These are phyloP conservation scores for Cydia amplana DNA, from an alignment of 1,140 invertebrate species.

Conservation along the genomic window DNA sequence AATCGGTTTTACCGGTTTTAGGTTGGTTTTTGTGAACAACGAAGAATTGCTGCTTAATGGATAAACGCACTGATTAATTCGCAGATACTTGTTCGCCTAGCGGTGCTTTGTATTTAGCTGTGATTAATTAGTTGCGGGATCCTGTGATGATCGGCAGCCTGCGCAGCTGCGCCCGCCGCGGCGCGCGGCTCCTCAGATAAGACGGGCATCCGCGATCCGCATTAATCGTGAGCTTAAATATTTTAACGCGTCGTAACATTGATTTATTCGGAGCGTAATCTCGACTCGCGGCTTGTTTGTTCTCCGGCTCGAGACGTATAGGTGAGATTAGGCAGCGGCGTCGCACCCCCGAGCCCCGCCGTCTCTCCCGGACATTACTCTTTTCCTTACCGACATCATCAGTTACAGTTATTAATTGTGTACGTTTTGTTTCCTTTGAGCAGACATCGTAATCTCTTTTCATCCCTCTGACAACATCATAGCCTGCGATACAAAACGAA, in stretches of 20 bases:
- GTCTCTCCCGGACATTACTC: constrained; percentile 34
- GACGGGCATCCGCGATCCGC: constrained; percentile 63
- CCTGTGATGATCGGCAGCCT: constrained; percentile 49
- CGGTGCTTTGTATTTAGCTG: constrained; percentile 36
- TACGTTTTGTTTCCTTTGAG: constrained; percentile 47
- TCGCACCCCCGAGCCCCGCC: constrained; percentile 53
- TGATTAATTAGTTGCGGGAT: constrained; percentile 59
- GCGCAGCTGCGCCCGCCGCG: constrained; percentile 55
- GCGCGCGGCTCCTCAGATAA: constrained; percentile 61
- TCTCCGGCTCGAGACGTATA: constrained; percentile 76
- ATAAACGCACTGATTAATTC: not conserved
- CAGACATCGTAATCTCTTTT: constrained; percentile 7
- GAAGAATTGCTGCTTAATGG: not conserved
- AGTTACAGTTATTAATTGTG: constrained; percentile 54
- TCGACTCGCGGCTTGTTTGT: constrained; percentile 77
- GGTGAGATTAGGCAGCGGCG: constrained; percentile 68
- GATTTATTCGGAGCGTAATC: constrained; percentile 78
- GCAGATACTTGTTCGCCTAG: constrained; percentile 34
- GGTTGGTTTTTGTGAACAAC: not conserved
- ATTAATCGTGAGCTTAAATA: constrained; percentile 79
- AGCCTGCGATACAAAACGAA: constrained; percentile 5
- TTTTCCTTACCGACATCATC: constrained; percentile 49
- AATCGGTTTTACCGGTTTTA: not conserved
- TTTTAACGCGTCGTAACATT: constrained; percentile 79
- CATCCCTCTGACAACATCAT: constrained; percentile 16